Evolutionary conservation across 2,797 vertebrate genomes (phyloP), one percentile per base, ranked within the genome.

Genomic region (Gymnoscopelus microlampas): DNA sequence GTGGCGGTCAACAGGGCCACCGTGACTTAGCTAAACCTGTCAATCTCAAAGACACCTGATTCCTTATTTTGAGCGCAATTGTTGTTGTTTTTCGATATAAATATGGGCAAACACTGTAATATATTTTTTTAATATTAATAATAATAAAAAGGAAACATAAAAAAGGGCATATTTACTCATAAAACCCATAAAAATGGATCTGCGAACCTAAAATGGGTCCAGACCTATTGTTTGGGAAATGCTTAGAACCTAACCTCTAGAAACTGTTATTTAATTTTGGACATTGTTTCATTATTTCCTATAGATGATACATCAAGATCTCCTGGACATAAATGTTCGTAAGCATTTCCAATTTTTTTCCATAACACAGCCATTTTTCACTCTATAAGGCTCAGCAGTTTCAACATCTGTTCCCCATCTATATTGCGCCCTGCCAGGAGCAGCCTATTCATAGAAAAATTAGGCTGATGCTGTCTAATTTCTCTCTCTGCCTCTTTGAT

Each of bases 371-470:
- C 53, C 55, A 64, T 61, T 35, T 68, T 64, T 61, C 50, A 60
- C 63, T 81, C 61, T 64, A 13, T 32, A 7, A 39, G 55, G 35
- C 57, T 85, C 67, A 81, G 71, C 81, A 85, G 26, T 79, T 84
- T 84, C 26, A 74, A 75, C 81, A 85, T 85, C 81, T 87, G 83
- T 71, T 71, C 66, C 53, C 65, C 53, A 44, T 66, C 79, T 71
- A 61, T 63, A 66, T 67, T 76, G 48, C 67, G 32, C 48, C 57
- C 29, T 32, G 55, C 61, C 61, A 63, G 48, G 53, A 70, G 19
- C 35, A 53, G 61, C 59, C 59, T 53, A n/a, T 63, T 66, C 54
- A 79, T 68, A 53, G 63, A 53, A 62, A 58, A 60, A 35, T 4
- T 4, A 60, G 23, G 23, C 57, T 35, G 62, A 59, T 56, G 7